Conservation (phyloP, 2,888 invertebrate genomes). For the Galeruca laticollis region DNA sequence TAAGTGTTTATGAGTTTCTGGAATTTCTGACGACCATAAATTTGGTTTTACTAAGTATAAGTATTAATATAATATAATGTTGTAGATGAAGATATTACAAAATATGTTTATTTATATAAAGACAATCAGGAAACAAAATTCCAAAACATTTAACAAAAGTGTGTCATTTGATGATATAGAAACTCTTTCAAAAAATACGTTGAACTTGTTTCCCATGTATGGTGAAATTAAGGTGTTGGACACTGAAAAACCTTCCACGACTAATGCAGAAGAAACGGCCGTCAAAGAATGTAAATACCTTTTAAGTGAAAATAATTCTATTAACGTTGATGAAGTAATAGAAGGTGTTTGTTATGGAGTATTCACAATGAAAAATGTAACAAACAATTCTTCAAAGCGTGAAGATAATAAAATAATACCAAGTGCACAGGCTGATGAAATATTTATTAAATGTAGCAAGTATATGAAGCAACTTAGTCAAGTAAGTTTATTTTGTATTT, state of each 20-base stretch:
- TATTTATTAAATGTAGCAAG: slow-evolving; percentile 31
- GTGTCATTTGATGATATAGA: slow-evolving; percentile 44
- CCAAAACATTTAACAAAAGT: slow-evolving; percentile 28
- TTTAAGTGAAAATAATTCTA: background rate
- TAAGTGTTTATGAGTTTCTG: too few relatives aligned
- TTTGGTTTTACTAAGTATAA: too few relatives aligned
- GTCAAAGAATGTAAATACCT: background rate
- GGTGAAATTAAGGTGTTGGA: slow-evolving; percentile 45
- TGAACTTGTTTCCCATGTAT: slow-evolving; percentile 53
- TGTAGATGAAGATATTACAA: slow-evolving; percentile 50
- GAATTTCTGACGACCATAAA: too few relatives aligned
- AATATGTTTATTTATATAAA: slow-evolving; percentile 50
- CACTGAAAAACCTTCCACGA: slow-evolving; percentile 29
- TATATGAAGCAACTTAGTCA: slow-evolving; percentile 39
- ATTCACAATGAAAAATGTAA: slow-evolving; percentile 14
- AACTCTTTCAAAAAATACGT: slow-evolving; percentile 36
- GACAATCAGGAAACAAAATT: slow-evolving; percentile 36
- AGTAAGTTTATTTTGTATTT: slow-evolving; percentile 31
- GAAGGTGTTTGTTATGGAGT: slow-evolving; percentile 17
- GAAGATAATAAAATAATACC: slow-evolving; percentile 2
- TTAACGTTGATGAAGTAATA: slow-evolving; percentile 8
- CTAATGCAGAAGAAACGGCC: slow-evolving; percentile 31
- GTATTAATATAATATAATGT: background rate
- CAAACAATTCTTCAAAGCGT: slow-evolving; percentile 22
- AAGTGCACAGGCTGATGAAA: slow-evolving; percentile 11